Base-by-base conservation (phyloP, 2,113 vertebrate genomes). In the Psittacara wagleri region DNA sequence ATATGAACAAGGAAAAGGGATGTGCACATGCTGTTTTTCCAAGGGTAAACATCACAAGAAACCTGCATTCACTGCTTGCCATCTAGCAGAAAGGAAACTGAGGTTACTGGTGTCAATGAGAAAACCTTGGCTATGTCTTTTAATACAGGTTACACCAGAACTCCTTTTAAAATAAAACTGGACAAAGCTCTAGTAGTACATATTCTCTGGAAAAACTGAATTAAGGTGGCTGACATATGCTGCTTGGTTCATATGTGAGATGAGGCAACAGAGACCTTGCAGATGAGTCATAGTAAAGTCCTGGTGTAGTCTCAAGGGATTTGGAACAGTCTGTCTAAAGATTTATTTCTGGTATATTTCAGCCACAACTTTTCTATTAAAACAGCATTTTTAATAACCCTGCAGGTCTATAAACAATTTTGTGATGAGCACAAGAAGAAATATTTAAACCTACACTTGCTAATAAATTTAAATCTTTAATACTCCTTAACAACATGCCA, bases 391-490 rank as follows among this genome's bases (percentile, higher is more conserved):
- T 73, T 76, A 87, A 64, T 83, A 62, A 70, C 11, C 18, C 25
- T 64, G 13, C 43, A 72, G 29, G 78, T 68, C 27, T 59, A 75
- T 43, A 76, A 92, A 70, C 12, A 95, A 33, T 17, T 31, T 14
- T 54, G 24, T n/a, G 69, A 68, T 74, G 20, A 88, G 37, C 14
- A 73, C 25, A 33, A 20, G 11, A 52, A 17, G 4, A 80, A 92
- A 89, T 64, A 79, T 66, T 69, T 74, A 44, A 87, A 76, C 13
- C 5, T 3, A 29, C 49, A 62, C 17, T 19, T 80, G 43, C 13
- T 88, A 87, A 88, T 83, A 78, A 77, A 92, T 87, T 90, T 62
- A 82, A 87, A 74, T 84, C 25, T 88, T 89, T 91, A 86, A 66
- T 35, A 15, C 35, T 63, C 10, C 37, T 79, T 86, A 83, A 77